These are phyloP conservation scores for Schlechtendalia chinensis DNA, from an alignment of 1,140 invertebrate species.

Conservation along the genomic window DNA sequence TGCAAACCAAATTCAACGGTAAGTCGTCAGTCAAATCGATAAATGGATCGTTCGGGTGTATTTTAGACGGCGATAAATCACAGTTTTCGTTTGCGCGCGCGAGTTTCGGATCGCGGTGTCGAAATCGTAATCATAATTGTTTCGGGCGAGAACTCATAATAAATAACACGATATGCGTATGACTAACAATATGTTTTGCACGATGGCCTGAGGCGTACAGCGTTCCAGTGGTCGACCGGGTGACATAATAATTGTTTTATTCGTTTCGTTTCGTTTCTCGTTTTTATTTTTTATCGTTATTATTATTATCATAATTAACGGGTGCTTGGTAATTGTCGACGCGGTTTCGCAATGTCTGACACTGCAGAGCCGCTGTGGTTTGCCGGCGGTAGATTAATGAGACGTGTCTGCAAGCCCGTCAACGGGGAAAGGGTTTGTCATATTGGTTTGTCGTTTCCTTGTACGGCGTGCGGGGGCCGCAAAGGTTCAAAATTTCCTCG, in stretches of 20 bases:
- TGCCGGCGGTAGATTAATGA: conserved; percentile 17
- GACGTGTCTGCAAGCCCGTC: neutral
- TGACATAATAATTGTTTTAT: conserved; percentile 43
- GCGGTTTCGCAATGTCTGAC: conserved; percentile 27
- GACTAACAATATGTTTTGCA: neutral
- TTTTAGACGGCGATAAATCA: no score
- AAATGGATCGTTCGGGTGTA: no score
- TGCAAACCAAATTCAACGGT: conserved; percentile 58
- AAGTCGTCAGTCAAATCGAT: no score
- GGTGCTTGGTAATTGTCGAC: neutral
- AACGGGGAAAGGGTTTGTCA: neutral
- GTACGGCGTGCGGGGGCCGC: neutral
- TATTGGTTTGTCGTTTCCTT: no score
- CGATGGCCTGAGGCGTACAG: neutral
- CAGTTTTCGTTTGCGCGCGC: no score
- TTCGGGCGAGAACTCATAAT: no score
- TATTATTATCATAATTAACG: conserved; percentile 40
- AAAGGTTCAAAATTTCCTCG: conserved; percentile 15
- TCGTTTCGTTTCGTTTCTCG: neutral
- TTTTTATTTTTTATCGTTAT: neutral
- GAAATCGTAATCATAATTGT: no score
- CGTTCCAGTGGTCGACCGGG: conserved; percentile 42
- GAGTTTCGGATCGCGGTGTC: no score
- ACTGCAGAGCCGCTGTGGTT: conserved; percentile 18
- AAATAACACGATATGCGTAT: no score